phyloP scores from a whole-genome alignment of 1,140 invertebrate genomes.

The Rhagoletis pomonella region DNA sequence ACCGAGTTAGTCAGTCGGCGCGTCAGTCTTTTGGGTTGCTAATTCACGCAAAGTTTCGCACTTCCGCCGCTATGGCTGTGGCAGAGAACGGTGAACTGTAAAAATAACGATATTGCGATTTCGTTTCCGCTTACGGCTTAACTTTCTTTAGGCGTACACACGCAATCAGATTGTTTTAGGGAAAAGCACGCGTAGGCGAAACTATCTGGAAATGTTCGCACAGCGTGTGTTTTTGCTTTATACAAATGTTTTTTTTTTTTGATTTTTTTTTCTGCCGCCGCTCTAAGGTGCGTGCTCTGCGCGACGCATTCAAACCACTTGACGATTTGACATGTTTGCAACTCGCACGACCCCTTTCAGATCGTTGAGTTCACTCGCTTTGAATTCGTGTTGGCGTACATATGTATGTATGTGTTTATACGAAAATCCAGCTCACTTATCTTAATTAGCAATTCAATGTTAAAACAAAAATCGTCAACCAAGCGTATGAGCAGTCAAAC shows the following conservation, averaged over 20 bases:
- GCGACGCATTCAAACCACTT: not conserved
- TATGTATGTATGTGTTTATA: slow-evolving; percentile 41
- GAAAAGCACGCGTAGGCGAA: not conserved
- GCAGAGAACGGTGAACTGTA: not conserved
- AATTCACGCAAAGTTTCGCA: slow-evolving; percentile 53
- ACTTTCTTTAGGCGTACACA: slow-evolving; percentile 18
- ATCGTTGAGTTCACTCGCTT: slow-evolving; percentile 11
- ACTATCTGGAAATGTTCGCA: slow-evolving; percentile 39
- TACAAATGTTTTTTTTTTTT: not conserved
- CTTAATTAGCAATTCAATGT: slow-evolving; percentile 57
- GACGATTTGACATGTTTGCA: not conserved
- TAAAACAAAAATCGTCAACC: slow-evolving; percentile 46
- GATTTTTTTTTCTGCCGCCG: not conserved
- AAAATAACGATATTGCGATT: not conserved
- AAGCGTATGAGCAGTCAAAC: slow-evolving; percentile 39
- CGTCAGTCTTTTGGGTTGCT: slow-evolving; percentile 7
- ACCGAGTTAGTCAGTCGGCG: no score
- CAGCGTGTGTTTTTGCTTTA: slow-evolving; percentile 22
- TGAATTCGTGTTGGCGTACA: not conserved
- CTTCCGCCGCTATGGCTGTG: not conserved
- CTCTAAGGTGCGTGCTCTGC: not conserved
- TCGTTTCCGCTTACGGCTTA: not conserved
- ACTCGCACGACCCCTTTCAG: slow-evolving; percentile 11
- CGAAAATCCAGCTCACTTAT: slow-evolving; percentile 56
- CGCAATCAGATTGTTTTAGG: slow-evolving; percentile 2